Evolutionary conservation across 2,113 vertebrate genomes (phyloP).

Genomic region (Apus apus): DNA sequence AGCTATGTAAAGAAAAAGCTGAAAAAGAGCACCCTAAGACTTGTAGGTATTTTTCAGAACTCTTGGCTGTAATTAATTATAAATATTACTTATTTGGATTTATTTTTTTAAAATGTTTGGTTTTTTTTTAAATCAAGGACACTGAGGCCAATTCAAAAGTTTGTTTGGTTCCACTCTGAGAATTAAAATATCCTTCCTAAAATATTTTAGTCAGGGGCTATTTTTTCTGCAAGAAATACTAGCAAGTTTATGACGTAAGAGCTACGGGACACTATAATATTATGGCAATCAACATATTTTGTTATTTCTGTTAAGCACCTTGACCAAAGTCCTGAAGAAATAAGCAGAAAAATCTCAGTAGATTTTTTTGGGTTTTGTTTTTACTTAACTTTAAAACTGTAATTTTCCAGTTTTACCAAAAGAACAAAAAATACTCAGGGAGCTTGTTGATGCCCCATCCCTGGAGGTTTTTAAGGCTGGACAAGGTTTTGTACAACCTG

Average conservation of each 20-base stretch:
- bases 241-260: not conserved
- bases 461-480: no score
- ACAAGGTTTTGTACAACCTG: no score
- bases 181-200: not conserved
- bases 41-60: not conserved
- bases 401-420: not conserved
- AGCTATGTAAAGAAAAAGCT: not conserved
- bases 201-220: not conserved
- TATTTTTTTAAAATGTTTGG: no score
- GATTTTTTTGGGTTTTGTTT: not conserved
- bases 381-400: not conserved
- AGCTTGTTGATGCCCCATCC: no score
- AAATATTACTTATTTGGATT: not conserved
- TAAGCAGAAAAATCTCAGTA: not conserved
- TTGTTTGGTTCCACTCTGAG: not conserved
- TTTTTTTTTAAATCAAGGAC: not conserved
- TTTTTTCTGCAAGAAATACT: not conserved
- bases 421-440: not conserved
- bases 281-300: not conserved
- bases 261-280: not conserved
- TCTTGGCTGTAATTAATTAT: not conserved
- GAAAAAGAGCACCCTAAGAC: not conserved
- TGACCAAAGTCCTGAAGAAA: not conserved
- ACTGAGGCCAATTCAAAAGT: fast-evolving
- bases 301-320: not conserved